These are phyloP conservation scores for Marmota monax DNA, from an alignment of 2,113 vertebrate species.

Conservation along the genomic window DNA sequence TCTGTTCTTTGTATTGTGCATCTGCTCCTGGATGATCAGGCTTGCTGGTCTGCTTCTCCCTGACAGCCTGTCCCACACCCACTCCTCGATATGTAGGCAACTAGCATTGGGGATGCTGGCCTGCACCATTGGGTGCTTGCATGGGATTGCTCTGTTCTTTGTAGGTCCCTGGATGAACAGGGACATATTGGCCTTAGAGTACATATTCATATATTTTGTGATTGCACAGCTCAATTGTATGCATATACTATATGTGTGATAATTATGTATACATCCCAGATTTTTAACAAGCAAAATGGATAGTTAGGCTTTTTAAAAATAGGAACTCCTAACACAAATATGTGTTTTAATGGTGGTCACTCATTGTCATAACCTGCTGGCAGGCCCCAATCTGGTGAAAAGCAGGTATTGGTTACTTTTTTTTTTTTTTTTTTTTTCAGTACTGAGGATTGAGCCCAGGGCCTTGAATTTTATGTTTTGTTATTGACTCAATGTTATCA, in stretches of 20 bases:
- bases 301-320: not conserved
- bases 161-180: not conserved
- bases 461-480: not conserved
- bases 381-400: not conserved
- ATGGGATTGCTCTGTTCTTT: not conserved
- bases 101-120: too few relatives aligned
- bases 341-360: not conserved
- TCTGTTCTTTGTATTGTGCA: not conserved
- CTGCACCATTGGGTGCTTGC: not conserved
- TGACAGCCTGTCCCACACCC: not conserved
- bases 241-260: not conserved
- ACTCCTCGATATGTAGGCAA: too few relatives aligned
- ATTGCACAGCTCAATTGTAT: not conserved
- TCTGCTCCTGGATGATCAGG: not conserved
- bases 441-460: not conserved
- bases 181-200: not conserved
- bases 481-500: not conserved
- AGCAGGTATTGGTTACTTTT: not conserved
- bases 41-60: not conserved
- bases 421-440: not conserved
- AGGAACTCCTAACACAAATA: not conserved
- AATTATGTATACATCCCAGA: not conserved
- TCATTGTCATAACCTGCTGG: not conserved
- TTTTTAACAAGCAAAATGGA: not conserved
- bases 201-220: not conserved